Conservation (phyloP, 30 jellyfish, hydroid and myxozoan species). For the Rhopilema esculentum region DNA sequence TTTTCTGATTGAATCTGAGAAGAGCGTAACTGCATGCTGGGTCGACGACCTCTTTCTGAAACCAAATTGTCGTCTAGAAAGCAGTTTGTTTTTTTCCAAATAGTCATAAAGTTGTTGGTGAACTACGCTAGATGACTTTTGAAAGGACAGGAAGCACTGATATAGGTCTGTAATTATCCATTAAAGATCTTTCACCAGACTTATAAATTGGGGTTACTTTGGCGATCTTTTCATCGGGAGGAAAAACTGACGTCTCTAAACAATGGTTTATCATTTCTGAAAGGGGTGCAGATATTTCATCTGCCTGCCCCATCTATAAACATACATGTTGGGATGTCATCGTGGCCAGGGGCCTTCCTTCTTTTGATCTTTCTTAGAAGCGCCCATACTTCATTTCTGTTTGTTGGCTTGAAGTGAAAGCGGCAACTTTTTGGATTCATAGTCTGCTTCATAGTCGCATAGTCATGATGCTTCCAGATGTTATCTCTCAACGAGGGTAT, state of each 20-base stretch:
- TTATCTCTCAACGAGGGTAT: constrained; percentile 23
- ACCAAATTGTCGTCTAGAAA: too few relatives aligned
- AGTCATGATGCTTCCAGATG: constrained; percentile 45
- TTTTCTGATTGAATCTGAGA: too few relatives aligned
- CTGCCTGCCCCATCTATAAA: constrained; percentile 40
- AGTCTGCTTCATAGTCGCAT: constrained; percentile 13
- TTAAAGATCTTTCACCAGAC: constrained; percentile 49
- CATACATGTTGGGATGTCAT: constrained; percentile 40
- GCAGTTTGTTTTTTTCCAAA: too few relatives aligned
- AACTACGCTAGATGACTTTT: constrained; percentile 35
- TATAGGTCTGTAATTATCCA: constrained; percentile 60
- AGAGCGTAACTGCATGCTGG: too few relatives aligned
- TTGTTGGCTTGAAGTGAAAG: constrained; percentile 25
- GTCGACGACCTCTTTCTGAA: too few relatives aligned
- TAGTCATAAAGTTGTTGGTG: too few relatives aligned
- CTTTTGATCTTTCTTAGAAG: constrained; percentile 29
- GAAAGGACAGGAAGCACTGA: constrained; percentile 28
- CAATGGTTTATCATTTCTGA: constrained; percentile 37
- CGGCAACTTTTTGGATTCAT: constrained; percentile 29
- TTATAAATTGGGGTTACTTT: constrained; percentile 44
- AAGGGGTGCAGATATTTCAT: constrained; percentile 40
- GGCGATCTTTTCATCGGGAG: constrained; percentile 35
- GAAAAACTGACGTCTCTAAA: constrained; percentile 32
- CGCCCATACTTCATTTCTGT: constrained; percentile 31
- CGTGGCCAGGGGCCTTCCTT: constrained; percentile 39